Percentiles rank a stretch among this genome's conserved stretches.
These are phyloP conservation scores for Xanthia togata DNA, from an alignment of 2,888 invertebrate genomes.

Conservation along the genomic window DNA sequence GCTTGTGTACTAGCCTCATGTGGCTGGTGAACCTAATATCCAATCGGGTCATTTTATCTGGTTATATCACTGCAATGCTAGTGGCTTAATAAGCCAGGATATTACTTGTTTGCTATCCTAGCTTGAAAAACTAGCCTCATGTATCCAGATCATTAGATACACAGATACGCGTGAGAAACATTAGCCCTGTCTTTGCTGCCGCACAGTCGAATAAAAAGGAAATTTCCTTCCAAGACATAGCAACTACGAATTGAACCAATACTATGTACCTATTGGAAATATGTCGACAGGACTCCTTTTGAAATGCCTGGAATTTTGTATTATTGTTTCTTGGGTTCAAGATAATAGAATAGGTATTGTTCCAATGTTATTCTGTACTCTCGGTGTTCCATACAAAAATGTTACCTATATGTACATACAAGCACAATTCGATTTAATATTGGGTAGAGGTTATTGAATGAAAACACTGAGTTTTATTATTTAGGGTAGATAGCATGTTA, in stretches of 20 bases:
- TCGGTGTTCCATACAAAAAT: slow-evolving; percentile 23
- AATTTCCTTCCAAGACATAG: background rate
- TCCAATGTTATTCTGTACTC: slow-evolving; percentile 47
- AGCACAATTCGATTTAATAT: slow-evolving; percentile 21
- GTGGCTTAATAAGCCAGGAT: too few relatives aligned
- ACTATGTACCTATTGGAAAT: slow-evolving; percentile 42
- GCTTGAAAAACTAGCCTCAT: too few relatives aligned
- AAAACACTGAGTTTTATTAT: slow-evolving; percentile 16
- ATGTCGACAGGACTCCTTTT: slow-evolving; percentile 33
- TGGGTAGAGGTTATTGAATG: slow-evolving; percentile 7
- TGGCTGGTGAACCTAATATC: too few relatives aligned
- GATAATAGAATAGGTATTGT: slow-evolving; percentile 44
- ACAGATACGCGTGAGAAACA: too few relatives aligned
- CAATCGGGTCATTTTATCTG: too few relatives aligned
- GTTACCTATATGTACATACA: background rate
- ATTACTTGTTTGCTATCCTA: too few relatives aligned
- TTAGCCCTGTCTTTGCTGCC: too few relatives aligned
- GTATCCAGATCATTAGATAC: too few relatives aligned
- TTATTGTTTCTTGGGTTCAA: slow-evolving; percentile 40
- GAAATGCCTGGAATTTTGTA: slow-evolving; percentile 53
- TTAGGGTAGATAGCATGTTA: background rate
- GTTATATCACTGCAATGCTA: too few relatives aligned
- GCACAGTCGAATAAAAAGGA: too few relatives aligned
- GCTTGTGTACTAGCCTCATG: too few relatives aligned
- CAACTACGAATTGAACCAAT: slow-evolving; percentile 33